Percentiles rank a stretch among this genome's conserved stretches.
phyloP scores from a whole-genome alignment of 2,113 vertebrate species.

The Calyptomena viridis region DNA sequence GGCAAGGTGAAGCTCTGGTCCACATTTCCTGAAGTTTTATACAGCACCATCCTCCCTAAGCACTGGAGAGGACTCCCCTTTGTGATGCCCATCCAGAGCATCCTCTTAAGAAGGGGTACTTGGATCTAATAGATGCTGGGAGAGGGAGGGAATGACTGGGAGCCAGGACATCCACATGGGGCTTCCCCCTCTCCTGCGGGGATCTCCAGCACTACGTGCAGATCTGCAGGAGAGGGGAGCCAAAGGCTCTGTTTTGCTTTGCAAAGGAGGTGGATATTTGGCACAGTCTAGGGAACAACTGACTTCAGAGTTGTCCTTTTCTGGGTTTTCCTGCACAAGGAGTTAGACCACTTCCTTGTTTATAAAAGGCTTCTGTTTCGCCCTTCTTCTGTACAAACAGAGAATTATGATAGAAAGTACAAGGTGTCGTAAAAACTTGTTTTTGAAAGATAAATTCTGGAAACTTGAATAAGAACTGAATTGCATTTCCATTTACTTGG shows the following conservation, averaged over 20 bases:
- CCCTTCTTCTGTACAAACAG: neutral
- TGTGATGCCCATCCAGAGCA: rapidly evolving
- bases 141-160: neutral
- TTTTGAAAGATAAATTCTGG: neutral
- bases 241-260: neutral
- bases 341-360: constrained; percentile 21
- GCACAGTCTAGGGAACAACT: neutral
- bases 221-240: neutral
- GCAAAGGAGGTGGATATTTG: neutral
- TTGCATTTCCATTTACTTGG: neutral
- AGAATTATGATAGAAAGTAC: neutral
- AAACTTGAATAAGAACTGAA: neutral
- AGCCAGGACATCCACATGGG: rapidly evolving
- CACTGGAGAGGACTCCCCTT: neutral
- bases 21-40: neutral
- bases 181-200: neutral
- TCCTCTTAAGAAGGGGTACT: rapidly evolving
- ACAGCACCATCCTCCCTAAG: neutral
- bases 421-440: neutral
- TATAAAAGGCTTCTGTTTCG: neutral
- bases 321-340: constrained; percentile 1
- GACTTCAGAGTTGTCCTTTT: neutral
- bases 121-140: rapidly evolving
- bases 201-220: neutral
- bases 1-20: neutral